Evolutionary conservation across 2,888 invertebrate genomes (phyloP).

Genomic region (Drosophila longiperda): DNA sequence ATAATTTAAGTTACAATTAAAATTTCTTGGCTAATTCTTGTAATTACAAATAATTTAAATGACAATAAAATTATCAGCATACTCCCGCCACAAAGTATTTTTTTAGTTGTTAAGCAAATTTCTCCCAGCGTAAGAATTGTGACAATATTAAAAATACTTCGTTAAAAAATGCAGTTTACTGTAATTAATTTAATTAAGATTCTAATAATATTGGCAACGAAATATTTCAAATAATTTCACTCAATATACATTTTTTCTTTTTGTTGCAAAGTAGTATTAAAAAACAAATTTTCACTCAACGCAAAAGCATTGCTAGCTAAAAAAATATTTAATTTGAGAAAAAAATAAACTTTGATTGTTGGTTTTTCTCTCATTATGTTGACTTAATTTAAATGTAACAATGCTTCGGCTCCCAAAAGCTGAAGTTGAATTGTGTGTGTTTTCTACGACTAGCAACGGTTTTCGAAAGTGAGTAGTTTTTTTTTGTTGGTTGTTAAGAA

Average conservation of each 20-base stretch:
- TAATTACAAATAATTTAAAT: neutral
- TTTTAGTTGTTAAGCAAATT: neutral
- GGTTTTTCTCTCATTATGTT: neutral
- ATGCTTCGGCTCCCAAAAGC: neutral
- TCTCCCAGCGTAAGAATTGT: neutral
- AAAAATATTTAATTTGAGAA: neutral
- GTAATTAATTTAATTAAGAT: neutral
- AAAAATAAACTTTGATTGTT: neutral
- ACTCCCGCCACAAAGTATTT: neutral
- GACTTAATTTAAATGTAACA: neutral
- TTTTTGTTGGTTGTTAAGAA: neutral
- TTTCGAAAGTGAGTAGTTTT: neutral
- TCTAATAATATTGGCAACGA: neutral
- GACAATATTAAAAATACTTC: neutral
- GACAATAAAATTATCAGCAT: neutral
- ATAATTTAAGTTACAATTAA: constrained; percentile 4
- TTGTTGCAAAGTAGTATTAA: neutral
- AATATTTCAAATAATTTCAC: neutral
- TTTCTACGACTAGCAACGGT: neutral
- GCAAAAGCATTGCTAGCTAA: neutral
- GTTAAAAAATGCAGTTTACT: neutral
- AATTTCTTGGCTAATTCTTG: neutral
- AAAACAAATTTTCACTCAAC: neutral
- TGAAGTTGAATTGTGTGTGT: neutral
- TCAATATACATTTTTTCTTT: too few species aligned